These are phyloP conservation scores for Shinisaurus crocodilurus DNA, from an alignment of 2,113 vertebrate genomes.

Conservation along the genomic window DNA sequence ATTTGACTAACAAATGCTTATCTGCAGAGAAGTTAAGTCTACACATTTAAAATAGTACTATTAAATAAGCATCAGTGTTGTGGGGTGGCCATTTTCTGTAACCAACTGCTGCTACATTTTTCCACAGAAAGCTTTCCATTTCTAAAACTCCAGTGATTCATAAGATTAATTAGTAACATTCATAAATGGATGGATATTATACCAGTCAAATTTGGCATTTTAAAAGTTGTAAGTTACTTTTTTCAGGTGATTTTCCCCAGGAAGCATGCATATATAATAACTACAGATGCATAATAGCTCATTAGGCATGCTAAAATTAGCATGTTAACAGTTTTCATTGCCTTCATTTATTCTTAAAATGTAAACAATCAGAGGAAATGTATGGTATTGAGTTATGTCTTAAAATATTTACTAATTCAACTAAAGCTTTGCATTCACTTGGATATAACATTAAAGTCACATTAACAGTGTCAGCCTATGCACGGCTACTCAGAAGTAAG, in stretches of 20 bases:
- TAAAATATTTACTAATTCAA: background rate
- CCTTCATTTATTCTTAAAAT: background rate
- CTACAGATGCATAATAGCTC: background rate
- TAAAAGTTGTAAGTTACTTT: background rate
- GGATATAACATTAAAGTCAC: background rate
- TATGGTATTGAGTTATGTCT: background rate
- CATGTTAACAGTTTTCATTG: background rate
- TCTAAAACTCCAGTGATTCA: background rate
- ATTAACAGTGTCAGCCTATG: background rate
- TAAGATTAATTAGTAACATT: background rate
- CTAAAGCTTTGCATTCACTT: background rate
- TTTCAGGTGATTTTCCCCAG: background rate
- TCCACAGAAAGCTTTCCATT: background rate
- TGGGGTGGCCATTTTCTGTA: background rate
- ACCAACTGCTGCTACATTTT: background rate
- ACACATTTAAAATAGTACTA: background rate
- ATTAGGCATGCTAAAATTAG: background rate
- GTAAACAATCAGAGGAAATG: background rate
- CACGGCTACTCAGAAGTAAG: background rate
- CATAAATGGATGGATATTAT: background rate
- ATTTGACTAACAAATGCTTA: background rate
- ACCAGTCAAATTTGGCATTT: background rate
- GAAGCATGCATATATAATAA: background rate
- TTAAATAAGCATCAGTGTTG: background rate
- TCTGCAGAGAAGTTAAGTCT: background rate